Percentiles rank a stretch among this genome's conserved stretches.
Evolutionary conservation across 2,888 invertebrate species (phyloP).

Genomic region (Heliconius erato): DNA sequence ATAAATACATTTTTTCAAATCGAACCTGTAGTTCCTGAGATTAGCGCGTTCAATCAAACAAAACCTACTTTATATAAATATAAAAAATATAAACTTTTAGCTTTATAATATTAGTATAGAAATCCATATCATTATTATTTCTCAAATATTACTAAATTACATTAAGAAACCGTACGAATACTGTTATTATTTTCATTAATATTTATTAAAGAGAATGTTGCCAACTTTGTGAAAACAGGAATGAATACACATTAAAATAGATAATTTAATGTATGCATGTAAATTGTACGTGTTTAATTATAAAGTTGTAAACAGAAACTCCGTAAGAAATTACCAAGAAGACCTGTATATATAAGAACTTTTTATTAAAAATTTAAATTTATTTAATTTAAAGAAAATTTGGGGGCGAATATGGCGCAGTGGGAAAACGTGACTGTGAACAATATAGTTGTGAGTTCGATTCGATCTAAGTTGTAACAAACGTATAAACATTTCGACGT

Average conservation of each 20-base stretch:
- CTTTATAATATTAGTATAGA: background rate
- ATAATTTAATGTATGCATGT: background rate
- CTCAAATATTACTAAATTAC: background rate
- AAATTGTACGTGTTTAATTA: constrained; percentile 19
- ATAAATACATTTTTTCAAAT: too few relatives aligned
- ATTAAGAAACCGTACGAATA: background rate
- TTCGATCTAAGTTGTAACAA: too few relatives aligned
- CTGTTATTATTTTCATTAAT: background rate
- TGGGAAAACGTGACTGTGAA: too few relatives aligned
- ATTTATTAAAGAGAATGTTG: constrained; percentile 2
- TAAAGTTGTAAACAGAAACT: constrained; percentile 1
- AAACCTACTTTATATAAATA: too few relatives aligned
- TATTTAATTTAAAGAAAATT: background rate
- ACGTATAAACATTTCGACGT: too few relatives aligned
- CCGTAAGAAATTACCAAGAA: constrained; percentile 2
- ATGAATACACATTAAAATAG: background rate
- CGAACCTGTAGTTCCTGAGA: background rate
- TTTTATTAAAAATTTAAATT: background rate
- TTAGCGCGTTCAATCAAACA: background rate
- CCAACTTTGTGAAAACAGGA: background rate
- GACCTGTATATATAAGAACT: background rate
- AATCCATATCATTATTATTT: background rate
- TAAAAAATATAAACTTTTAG: background rate
- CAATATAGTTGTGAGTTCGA: too few relatives aligned
- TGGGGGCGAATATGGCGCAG: rapidly evolving